phyloP scores from a whole-genome alignment of 37 sponge, comb jelly and placozoan species.

The Oopsacas minuta region DNA sequence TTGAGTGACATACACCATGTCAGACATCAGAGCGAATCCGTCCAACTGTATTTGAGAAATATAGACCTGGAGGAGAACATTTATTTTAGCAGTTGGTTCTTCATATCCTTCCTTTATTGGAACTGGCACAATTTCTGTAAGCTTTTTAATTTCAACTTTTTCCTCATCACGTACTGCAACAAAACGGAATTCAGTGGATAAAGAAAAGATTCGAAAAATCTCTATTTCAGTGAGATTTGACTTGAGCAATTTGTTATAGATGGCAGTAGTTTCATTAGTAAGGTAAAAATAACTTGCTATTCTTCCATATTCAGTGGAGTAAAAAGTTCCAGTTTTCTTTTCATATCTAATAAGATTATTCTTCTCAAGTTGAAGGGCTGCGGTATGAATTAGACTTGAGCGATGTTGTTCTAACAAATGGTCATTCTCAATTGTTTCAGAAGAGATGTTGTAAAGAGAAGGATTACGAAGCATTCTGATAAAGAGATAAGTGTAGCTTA shows the following conservation, averaged over 20 bases:
- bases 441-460: conserved; percentile 64
- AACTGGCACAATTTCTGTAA: conserved; percentile 85
- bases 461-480: conserved; percentile 87
- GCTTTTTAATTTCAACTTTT: conserved; percentile 80
- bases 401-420: conserved; percentile 75
- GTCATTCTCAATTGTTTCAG: conserved; percentile 56
- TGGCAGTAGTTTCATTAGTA: conserved; percentile 77
- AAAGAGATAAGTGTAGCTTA: conserved; percentile 93
- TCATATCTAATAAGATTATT: conserved; percentile 85
- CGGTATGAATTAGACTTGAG: conserved; percentile 90
- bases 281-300: conserved; percentile 97
- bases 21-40: conserved; percentile 89
- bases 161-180: conserved; percentile 97
- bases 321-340: conserved; percentile 64
- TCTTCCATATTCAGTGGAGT: conserved; percentile 91
- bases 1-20: conserved; percentile 98
- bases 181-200: conserved; percentile 93
- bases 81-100: conserved; percentile 96
- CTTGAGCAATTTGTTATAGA: conserved; percentile 89
- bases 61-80: conserved; percentile 89
- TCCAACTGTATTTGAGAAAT: conserved; percentile 97
- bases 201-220: conserved; percentile 86
- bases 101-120: conserved; percentile 97
- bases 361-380: conserved; percentile 72
- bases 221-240: conserved; percentile 92